These are phyloP conservation scores for Reticulitermes speratus DNA, from an alignment of 1,140 invertebrate genomes.

Conservation along the genomic window DNA sequence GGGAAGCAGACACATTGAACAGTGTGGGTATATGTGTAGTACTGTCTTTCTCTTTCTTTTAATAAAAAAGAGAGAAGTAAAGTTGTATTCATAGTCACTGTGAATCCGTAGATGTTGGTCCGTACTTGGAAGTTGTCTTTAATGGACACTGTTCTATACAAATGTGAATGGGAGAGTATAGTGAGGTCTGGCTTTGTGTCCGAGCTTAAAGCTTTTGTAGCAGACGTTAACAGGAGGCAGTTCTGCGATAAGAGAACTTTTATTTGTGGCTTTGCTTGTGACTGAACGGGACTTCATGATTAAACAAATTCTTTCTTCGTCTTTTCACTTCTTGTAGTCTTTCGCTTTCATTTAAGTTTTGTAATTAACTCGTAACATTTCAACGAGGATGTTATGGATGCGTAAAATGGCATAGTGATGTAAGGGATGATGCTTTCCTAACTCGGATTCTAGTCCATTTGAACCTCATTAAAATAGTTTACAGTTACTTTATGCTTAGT, in stretches of 20 bases:
- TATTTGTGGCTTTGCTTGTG: neutral
- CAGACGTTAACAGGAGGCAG: neutral
- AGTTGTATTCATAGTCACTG: neutral
- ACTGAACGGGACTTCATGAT: neutral
- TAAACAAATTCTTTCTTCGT: neutral
- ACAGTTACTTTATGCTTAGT: no score
- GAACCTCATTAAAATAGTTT: no score
- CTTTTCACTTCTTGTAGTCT: neutral
- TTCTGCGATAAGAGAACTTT: neutral
- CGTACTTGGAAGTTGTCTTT: neutral
- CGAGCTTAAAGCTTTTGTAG: neutral
- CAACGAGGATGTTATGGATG: neutral
- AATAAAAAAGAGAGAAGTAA: neutral
- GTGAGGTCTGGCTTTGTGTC: neutral
- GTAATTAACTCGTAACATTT: neutral
- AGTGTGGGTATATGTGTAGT: neutral
- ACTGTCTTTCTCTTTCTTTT: neutral
- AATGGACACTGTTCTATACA: constrained; percentile 6
- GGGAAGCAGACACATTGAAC: neutral
- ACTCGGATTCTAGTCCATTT: no score
- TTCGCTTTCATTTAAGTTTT: neutral
- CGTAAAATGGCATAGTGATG: no score
- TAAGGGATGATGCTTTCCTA: no score
- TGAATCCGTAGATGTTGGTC: neutral
- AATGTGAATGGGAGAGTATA: neutral